These are phyloP conservation scores for Malaclemys terrapin DNA, from an alignment of 2,113 vertebrate genomes.

Conservation along the genomic window DNA sequence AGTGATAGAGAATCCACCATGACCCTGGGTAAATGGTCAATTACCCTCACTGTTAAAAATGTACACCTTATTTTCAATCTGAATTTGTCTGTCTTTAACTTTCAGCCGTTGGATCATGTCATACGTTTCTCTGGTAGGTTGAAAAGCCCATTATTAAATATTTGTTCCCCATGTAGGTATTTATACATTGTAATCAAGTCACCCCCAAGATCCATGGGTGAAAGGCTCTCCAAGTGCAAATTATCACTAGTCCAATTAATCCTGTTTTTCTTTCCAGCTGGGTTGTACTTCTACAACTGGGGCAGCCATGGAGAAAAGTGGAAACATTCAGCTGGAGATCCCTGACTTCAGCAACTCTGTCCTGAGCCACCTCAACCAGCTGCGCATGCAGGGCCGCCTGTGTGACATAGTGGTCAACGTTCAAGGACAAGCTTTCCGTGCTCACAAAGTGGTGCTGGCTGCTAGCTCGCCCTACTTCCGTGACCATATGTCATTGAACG, in stretches of 20 bases:
- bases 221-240: background rate
- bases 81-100: background rate
- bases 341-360: constrained; percentile 99
- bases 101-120: background rate
- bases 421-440: constrained; percentile 95
- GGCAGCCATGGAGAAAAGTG: constrained; percentile 93
- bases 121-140: background rate
- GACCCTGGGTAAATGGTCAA: background rate
- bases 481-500: constrained; percentile 98
- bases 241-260: background rate
- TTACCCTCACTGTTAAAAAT: background rate
- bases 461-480: constrained; percentile 99
- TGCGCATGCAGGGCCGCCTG: constrained; percentile 96
- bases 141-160: background rate
- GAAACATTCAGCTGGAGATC: constrained; percentile 97
- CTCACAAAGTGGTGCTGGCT: constrained; percentile 97
- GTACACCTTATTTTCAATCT: background rate
- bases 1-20: background rate
- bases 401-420: constrained; percentile 98
- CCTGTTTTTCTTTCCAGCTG: constrained; percentile 44
- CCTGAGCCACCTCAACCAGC: constrained; percentile 95
- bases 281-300: constrained; percentile 64
- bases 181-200: background rate
- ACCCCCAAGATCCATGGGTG: background rate
- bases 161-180: background rate